These are phyloP conservation scores for Teleopsis dalmanni DNA, from an alignment of 1,140 invertebrate genomes.

Conservation along the genomic window DNA sequence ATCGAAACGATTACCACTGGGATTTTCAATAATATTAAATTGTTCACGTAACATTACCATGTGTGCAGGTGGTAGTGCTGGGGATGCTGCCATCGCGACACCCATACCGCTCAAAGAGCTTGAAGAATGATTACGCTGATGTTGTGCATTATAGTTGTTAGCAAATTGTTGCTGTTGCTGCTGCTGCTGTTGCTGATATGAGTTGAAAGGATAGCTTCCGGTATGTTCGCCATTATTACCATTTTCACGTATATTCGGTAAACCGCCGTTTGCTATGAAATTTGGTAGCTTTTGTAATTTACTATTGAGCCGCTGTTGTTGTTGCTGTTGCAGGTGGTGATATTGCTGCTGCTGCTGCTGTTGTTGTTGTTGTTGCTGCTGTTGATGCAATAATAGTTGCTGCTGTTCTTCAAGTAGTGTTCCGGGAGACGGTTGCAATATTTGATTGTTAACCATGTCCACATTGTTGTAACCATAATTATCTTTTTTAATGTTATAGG, in stretches of 20 bases:
- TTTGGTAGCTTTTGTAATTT: slow-evolving; percentile 36
- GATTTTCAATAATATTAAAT: slow-evolving; percentile 44
- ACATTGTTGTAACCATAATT: slow-evolving; percentile 19
- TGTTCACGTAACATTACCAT: slow-evolving; percentile 40
- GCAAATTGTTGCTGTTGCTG: slow-evolving; percentile 6
- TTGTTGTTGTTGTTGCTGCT: slow-evolving; percentile 25
- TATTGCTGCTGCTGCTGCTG: slow-evolving; percentile 17
- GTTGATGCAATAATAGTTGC: slow-evolving; percentile 28
- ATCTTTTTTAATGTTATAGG: slow-evolving; percentile 37
- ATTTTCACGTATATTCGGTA: slow-evolving; percentile 38
- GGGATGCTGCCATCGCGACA: slow-evolving; percentile 19
- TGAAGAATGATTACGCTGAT: slow-evolving; percentile 20
- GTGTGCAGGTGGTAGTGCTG: slow-evolving; percentile 18
- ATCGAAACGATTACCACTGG: slow-evolving; percentile 22
- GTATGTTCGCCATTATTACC: slow-evolving; percentile 23
- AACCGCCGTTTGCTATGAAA: slow-evolving; percentile 32
- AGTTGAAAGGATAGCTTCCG: slow-evolving; percentile 5
- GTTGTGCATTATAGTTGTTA: slow-evolving; percentile 16
- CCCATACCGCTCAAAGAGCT: slow-evolving; percentile 15
- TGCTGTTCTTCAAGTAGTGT: slow-evolving; percentile 26
- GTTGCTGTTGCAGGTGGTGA: slow-evolving; percentile 35
- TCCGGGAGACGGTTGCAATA: slow-evolving; percentile 12
- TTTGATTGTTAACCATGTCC: slow-evolving; percentile 5
- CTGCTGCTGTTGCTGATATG: slow-evolving; percentile 5
- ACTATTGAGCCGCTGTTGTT: slow-evolving; percentile 34